Evolutionary conservation across 1,140 invertebrate species (phyloP).

Genomic region (Hylaeus volcanicus): DNA sequence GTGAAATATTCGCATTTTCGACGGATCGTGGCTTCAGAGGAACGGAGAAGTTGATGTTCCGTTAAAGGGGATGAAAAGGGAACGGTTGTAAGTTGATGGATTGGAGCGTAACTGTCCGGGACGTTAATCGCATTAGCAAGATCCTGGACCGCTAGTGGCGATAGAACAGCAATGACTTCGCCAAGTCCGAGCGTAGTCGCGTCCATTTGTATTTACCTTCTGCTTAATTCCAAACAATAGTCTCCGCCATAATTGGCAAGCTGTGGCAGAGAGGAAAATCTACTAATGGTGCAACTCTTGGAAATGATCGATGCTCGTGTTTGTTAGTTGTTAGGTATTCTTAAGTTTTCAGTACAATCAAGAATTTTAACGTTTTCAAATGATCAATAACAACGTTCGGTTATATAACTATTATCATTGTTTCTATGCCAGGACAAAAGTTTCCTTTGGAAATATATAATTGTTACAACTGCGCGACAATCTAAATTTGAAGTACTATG

Average conservation of each 20-base stretch:
- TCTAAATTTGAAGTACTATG: no score
- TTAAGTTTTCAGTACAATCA: no score
- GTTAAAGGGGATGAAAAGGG: neutral
- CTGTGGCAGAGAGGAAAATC: no score
- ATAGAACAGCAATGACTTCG: constrained; percentile 17
- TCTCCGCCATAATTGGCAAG: neutral
- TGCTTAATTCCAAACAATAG: neutral
- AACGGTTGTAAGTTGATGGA: constrained; percentile 25
- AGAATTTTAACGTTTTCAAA: no score
- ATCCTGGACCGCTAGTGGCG: neutral
- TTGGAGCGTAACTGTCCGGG: constrained; percentile 24
- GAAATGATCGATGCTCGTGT: no score
- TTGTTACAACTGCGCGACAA: no score
- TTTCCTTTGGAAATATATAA: no score
- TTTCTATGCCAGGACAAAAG: no score
- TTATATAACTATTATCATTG: no score
- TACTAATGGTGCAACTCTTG: no score
- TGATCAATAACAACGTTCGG: no score
- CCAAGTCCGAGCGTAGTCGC: neutral
- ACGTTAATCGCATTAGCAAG: constrained; percentile 45
- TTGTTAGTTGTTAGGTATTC: no score
- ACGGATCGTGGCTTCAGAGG: neutral
- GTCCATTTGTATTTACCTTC: neutral
- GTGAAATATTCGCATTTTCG: neutral
- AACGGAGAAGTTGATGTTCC: neutral